phyloP scores from a whole-genome alignment of 2,113 vertebrate genomes.

The Pteruthius melanotis region DNA sequence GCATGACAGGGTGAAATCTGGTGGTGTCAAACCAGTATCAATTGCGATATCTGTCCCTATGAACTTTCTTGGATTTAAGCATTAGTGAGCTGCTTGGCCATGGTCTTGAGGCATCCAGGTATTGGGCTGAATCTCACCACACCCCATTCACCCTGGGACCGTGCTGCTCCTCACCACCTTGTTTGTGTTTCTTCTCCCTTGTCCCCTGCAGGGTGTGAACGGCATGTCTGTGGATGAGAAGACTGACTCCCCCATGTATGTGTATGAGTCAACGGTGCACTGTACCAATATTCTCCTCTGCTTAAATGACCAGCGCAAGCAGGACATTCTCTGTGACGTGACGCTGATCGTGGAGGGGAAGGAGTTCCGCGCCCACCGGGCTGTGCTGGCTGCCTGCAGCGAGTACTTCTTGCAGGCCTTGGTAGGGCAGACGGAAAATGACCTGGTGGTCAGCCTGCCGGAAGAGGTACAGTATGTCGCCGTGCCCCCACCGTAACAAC shows the following conservation, averaged over 20 bases:
- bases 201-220: slow-evolving; percentile 92
- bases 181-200: slow-evolving; percentile 50
- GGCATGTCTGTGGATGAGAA: slow-evolving; percentile 99
- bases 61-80: background rate
- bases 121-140: accelerated
- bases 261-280: slow-evolving; percentile 99
- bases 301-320: slow-evolving; percentile 98
- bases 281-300: slow-evolving; percentile 99
- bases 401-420: slow-evolving; percentile 97
- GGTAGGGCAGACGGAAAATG: slow-evolving; percentile 93
- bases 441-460: slow-evolving; percentile 92
- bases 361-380: slow-evolving; percentile 96
- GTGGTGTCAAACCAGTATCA: background rate
- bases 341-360: slow-evolving; percentile 95
- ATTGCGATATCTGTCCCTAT: background rate
- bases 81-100: background rate
- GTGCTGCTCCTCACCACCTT: background rate
- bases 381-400: slow-evolving; percentile 97
- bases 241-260: slow-evolving; percentile 99
- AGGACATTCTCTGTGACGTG: slow-evolving; percentile 99
- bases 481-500: accelerated
- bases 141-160: accelerated
- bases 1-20: background rate
- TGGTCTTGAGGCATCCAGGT: background rate
- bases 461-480: slow-evolving; percentile 83